A percentile compares a stretch with the other conserved stretches of the same genome.
Conservation (phyloP, 2,113 vertebrate genomes). For the Pterophyllum scalare region DNA sequence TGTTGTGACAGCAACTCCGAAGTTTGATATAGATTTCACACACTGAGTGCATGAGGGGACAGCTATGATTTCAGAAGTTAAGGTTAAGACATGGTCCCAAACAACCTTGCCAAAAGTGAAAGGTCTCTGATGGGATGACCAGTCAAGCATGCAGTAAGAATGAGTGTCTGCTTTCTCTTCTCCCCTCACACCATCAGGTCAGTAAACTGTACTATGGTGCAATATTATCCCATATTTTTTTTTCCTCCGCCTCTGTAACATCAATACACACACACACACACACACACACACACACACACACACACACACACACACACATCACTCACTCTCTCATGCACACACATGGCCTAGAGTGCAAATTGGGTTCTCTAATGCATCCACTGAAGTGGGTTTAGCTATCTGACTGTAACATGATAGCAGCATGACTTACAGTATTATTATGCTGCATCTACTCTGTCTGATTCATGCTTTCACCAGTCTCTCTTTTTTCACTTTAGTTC, state of each 20-base stretch:
- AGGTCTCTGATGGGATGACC: slow-evolving; percentile 24
- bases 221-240: not conserved
- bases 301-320: not conserved
- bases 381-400: slow-evolving; percentile 49
- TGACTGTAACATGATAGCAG: slow-evolving; percentile 58
- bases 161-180: not conserved
- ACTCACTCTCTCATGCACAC: not conserved
- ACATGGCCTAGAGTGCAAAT: slow-evolving; percentile 47
- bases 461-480: slow-evolving; percentile 13
- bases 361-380: slow-evolving; percentile 65
- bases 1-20: slow-evolving; percentile 1
- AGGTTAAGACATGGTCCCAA: not conserved
- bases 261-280: not conserved
- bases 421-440: slow-evolving; percentile 23
- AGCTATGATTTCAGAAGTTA: not conserved
- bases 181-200: not conserved
- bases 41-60: not conserved
- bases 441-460: slow-evolving; percentile 26
- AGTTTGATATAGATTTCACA: not conserved
- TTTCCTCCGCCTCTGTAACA: not conserved
- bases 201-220: slow-evolving; percentile 1
- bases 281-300: not conserved
- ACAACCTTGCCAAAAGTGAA: slow-evolving; percentile 5
- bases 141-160: not conserved
- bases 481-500: not conserved